Evolutionary conservation across 92 coral and sea anemone species (phyloP).

Genomic region (Actinernus sp.): DNA sequence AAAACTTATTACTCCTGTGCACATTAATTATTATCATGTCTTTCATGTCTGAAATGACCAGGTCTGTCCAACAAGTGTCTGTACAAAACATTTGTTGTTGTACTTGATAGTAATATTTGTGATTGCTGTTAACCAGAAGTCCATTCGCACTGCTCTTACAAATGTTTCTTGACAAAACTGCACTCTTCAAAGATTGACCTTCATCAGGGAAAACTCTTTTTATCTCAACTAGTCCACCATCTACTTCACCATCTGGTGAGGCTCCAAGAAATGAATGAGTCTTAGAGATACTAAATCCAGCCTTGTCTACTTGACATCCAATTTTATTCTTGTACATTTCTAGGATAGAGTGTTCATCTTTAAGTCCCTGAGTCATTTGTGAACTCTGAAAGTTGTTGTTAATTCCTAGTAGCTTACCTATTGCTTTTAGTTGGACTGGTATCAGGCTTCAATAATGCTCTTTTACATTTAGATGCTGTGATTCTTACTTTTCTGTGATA

Average conservation of each 20-base stretch:
- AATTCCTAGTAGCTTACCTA: slow-evolving; percentile 3
- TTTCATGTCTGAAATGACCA: slow-evolving; percentile 37
- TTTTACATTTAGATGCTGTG: too few species aligned
- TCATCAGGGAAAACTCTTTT: slow-evolving; percentile 38
- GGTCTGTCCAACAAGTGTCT: slow-evolving; percentile 37
- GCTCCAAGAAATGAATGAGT: slow-evolving; percentile 31
- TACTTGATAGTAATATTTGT: too few species aligned
- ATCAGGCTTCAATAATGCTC: slow-evolving; percentile 3
- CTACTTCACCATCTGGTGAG: slow-evolving; percentile 58
- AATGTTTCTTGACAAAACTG: too few species aligned
- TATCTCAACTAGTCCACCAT: slow-evolving; percentile 53
- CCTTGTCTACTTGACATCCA: slow-evolving; percentile 36
- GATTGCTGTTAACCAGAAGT: too few species aligned
- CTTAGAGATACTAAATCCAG: slow-evolving; percentile 42
- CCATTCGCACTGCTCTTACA: too few species aligned
- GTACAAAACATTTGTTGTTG: too few species aligned
- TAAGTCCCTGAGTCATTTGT: slow-evolving; percentile 28
- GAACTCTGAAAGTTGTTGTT: slow-evolving; percentile 10
- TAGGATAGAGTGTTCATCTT: slow-evolving; percentile 35
- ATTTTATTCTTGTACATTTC: slow-evolving; percentile 19
- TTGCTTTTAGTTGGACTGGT: slow-evolving; percentile 34
- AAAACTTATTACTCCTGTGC: slow-evolving; percentile 25
- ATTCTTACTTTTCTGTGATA: slow-evolving; percentile 15
- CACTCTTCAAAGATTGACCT: background rate
- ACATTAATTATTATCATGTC: slow-evolving; percentile 34